Conservation (phyloP, 1,140 invertebrate species). For the Tetragnatha versicolor region DNA sequence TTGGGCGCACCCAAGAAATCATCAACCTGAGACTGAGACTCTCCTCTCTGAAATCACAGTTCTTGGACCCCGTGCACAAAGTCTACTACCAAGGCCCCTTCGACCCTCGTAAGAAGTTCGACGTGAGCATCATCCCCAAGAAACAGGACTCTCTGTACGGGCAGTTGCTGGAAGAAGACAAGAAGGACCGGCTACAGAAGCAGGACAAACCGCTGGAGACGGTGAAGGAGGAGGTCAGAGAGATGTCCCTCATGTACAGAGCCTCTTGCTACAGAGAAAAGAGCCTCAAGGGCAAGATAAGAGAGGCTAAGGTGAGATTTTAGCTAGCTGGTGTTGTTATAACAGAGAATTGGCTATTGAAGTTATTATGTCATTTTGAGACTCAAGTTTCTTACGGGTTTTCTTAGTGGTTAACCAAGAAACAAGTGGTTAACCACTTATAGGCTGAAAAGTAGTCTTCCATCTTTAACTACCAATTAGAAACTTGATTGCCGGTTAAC, state of each 20-base stretch:
- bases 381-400: too few relatives aligned
- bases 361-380: too few relatives aligned
- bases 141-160: slow-evolving; percentile 18
- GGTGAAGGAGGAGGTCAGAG: neutral
- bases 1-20: neutral
- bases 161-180: neutral
- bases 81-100: slow-evolving; percentile 17
- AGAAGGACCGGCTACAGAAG: neutral
- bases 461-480: too few relatives aligned
- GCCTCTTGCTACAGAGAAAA: slow-evolving; percentile 17
- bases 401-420: too few relatives aligned
- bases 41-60: slow-evolving; percentile 1
- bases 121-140: slow-evolving; percentile 12
- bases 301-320: neutral
- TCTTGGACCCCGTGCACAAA: slow-evolving; percentile 24
- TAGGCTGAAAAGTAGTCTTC: too few relatives aligned
- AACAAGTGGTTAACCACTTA: too few relatives aligned
- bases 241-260: slow-evolving; percentile 17
- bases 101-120: slow-evolving; percentile 6
- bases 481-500: too few relatives aligned
- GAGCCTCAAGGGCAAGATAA: neutral
- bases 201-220: neutral
- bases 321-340: too few relatives aligned
- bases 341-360: too few relatives aligned
- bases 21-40: slow-evolving; percentile 29